Evolutionary conservation across 2,113 vertebrate genomes (phyloP), one percentile per base, ranked within the genome.

Genomic region (Labeo catla): DNA sequence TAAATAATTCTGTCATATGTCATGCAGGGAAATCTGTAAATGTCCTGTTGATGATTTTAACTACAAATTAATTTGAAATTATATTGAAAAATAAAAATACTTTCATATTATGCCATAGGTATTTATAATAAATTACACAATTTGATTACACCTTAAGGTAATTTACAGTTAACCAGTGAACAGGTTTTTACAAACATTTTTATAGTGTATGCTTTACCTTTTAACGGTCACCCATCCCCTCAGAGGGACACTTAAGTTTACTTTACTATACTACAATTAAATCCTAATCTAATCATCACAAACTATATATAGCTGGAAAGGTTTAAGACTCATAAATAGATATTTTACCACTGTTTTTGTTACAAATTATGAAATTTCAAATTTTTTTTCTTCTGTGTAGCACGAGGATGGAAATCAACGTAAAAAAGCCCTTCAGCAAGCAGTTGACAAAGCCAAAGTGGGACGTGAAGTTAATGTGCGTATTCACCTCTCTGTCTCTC

Each of bases 391-490:
- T 16, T 54, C 34, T 74, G 19, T 45, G 49, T 84, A 99, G 97
- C 89, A 94, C 76, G 94, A 94, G 34, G 97, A 98, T 68, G 94
- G 94, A 82, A 96, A 89, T 89, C 94, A 96, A 89, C 95, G 95
- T 39, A 95, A 96, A 86, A 89, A 70, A 2, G 82, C 88, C 45
- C 90, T 97, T 21, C 93, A 96, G 81, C 95, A 96, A 87, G 94
- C 78, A 13, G 93, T 97, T 2, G 94, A 96, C 81, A 97, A 96
- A 89, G 96, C 95, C 2, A 98, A 95, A 96, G 89, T 95, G 78
- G 98, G 98, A 91, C 97, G 98, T 43, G 91, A 97, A 88, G 95
- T 98, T 86, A 98, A 96, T 6, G 98, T 99, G 95, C 94, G 96
- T 93, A 87, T 76, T 49, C 89, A n/a, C 6, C 43, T 76, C 28